phyloP scores from a whole-genome alignment of 2,797 vertebrate genomes.

The Aldrovandia affinis region DNA sequence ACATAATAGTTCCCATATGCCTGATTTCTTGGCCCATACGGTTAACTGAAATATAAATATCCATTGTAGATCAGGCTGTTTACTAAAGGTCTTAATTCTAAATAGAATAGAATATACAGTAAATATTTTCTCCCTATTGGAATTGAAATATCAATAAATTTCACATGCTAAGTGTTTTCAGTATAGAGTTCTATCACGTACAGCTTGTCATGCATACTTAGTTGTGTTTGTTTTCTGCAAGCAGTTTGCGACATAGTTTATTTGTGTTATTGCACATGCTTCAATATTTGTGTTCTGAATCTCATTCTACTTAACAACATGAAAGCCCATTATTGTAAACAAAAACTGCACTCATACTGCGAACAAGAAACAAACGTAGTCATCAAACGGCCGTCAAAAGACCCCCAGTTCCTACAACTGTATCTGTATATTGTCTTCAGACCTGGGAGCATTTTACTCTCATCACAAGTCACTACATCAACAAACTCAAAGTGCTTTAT shows the following conservation, averaged over 20 bases:
- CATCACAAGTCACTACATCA: conserved; percentile 8
- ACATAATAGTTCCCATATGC: neutral
- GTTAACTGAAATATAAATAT: neutral
- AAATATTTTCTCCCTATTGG: no score
- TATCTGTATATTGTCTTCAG: neutral
- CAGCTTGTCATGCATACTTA: neutral
- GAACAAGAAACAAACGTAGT: neutral
- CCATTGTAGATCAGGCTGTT: no score
- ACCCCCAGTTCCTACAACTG: neutral
- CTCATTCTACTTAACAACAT: neutral
- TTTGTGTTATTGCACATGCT: neutral
- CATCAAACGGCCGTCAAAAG: neutral
- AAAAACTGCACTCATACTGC: neutral
- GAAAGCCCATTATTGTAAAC: neutral
- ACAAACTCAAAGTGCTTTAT: neutral
- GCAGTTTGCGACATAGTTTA: neutral
- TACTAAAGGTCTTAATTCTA: no score
- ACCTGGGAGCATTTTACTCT: conserved; percentile 3
- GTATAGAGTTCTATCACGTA: neutral
- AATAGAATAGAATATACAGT: no score
- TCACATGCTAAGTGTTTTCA: no score
- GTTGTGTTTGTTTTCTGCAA: neutral
- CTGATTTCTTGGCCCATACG: neutral
- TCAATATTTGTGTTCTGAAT: conserved; percentile 4
- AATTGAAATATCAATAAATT: no score